Evolutionary conservation across 2,113 vertebrate genomes (phyloP).

Genomic region (Paramormyrops kingsleyae): DNA sequence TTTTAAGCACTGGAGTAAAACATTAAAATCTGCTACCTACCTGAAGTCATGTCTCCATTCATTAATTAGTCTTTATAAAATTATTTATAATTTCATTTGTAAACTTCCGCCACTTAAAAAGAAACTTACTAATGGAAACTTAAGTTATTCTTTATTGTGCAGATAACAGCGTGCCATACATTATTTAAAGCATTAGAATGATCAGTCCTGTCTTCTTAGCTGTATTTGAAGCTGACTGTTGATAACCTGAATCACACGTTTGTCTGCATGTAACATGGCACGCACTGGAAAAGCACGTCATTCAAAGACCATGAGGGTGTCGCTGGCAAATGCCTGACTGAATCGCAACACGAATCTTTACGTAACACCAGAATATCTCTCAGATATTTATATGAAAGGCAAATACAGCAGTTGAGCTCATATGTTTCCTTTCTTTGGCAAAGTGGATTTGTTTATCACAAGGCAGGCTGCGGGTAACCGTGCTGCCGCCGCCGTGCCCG

Average conservation of each 20-base stretch:
- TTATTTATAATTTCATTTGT: background rate
- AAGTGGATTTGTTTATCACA: background rate
- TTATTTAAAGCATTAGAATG: background rate
- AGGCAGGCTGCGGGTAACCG: background rate
- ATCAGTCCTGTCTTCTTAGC: background rate
- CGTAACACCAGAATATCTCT: background rate
- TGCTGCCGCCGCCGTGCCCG: background rate
- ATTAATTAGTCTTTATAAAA: background rate
- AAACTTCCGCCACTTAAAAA: background rate
- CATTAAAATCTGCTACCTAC: background rate
- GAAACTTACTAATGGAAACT: background rate
- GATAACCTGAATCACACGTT: too few relatives aligned
- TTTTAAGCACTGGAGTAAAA: conserved; percentile 2
- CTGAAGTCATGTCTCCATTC: background rate
- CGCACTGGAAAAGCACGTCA: background rate
- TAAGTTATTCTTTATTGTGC: background rate
- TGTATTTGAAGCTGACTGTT: background rate
- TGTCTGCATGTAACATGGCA: background rate
- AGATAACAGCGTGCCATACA: background rate
- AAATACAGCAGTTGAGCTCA: background rate
- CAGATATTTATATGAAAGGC: background rate
- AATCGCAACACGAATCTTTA: background rate
- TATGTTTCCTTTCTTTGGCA: background rate
- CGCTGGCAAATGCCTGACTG: background rate
- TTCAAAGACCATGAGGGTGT: background rate